Conservation (phyloP, 1,140 invertebrate genomes). For the Oryctes rhinoceros region DNA sequence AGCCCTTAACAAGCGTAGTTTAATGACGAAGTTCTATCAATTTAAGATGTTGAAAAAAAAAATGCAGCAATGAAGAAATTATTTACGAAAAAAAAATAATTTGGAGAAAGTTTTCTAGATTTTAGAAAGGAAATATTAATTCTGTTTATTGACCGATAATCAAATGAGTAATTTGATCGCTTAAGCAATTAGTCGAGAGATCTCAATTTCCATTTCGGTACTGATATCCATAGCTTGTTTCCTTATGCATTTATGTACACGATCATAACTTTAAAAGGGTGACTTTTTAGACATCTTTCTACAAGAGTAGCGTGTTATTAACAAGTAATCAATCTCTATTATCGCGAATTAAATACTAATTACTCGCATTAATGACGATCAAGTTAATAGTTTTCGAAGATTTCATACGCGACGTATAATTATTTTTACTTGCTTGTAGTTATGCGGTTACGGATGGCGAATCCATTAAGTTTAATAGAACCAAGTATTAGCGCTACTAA, state of each 20-base stretch:
- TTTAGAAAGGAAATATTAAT: not conserved
- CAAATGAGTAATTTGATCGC: not conserved
- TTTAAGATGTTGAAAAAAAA: no score
- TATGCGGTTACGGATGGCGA: no score
- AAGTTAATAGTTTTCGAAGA: not conserved
- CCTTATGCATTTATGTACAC: not conserved
- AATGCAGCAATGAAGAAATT: not conserved
- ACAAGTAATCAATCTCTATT: conserved; percentile 19
- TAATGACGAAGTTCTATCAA: no score
- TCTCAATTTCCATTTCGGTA: not conserved
- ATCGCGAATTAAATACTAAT: not conserved
- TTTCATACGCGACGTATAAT: not conserved
- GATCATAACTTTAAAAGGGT: not conserved
- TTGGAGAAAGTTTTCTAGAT: not conserved
- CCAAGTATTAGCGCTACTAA: no score
- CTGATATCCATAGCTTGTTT: not conserved
- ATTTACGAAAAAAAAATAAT: not conserved
- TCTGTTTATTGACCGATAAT: not conserved
- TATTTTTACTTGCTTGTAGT: not conserved
- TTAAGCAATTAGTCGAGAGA: not conserved
- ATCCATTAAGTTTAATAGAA: no score
- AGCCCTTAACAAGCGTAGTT: no score
- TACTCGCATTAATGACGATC: not conserved
- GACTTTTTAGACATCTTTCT: not conserved
- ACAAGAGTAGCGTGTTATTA: not conserved